Conservation (phyloP, 1,140 invertebrate genomes). For the Sogatella furcifera region DNA sequence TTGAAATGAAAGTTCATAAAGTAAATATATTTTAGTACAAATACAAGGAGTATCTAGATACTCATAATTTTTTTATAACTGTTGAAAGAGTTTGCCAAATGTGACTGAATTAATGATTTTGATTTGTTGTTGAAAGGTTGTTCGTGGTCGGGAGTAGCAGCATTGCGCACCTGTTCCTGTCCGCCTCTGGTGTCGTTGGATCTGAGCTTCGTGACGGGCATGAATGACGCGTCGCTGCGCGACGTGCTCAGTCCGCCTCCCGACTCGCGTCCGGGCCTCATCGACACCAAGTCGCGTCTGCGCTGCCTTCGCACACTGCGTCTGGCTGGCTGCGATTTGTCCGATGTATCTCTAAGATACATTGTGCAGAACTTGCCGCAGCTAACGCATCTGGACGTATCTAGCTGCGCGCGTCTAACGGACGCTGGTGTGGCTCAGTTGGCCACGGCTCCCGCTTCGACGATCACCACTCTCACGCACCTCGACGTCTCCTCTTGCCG, state of each 20-base stretch:
- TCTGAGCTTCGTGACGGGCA: conserved; percentile 65
- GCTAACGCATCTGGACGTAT: conserved; percentile 64
- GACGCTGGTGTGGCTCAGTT: conserved; percentile 82
- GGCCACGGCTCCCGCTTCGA: conserved; percentile 47
- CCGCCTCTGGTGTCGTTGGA: conserved; percentile 69
- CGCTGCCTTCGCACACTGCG: conserved; percentile 61
- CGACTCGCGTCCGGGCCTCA: conserved; percentile 70
- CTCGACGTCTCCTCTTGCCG: conserved; percentile 72
- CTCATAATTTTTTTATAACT: too few species aligned
- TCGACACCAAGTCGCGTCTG: conserved; percentile 70
- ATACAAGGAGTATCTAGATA: too few species aligned
- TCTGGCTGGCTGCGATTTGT: conserved; percentile 77
- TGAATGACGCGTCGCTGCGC: conserved; percentile 69
- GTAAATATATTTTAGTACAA: too few species aligned
- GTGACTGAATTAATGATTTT: too few species aligned
- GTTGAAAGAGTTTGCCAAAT: too few species aligned
- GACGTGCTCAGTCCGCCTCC: conserved; percentile 76
- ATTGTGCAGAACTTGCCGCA: conserved; percentile 65
- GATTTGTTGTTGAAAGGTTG: conserved; percentile 72
- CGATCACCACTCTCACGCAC: conserved; percentile 43
- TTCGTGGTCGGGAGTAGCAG: conserved; percentile 64
- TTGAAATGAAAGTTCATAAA: too few species aligned
- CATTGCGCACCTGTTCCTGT: conserved; percentile 71
- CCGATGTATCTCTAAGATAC: conserved; percentile 73
- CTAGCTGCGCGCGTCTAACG: conserved; percentile 74